Percentiles rank a stretch among this genome's conserved stretches.
These are phyloP conservation scores for Venturia canescens DNA, from an alignment of 1,140 invertebrate species.

Conservation along the genomic window DNA sequence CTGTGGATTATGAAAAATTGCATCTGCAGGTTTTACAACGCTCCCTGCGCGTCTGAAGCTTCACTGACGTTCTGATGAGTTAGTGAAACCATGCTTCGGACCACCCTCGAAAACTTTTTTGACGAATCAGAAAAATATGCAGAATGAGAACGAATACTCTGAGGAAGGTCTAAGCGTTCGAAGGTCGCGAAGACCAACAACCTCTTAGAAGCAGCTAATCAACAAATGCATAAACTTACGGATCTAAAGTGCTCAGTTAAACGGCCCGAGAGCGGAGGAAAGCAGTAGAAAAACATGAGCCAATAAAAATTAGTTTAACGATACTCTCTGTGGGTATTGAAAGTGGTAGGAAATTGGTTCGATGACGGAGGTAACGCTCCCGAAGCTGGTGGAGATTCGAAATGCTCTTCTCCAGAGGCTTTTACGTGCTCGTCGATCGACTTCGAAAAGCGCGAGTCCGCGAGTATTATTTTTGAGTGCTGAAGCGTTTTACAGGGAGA, in stretches of 20 bases:
- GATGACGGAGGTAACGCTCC: neutral
- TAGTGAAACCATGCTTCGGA: constrained; percentile 8
- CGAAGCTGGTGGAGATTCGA: constrained; percentile 52
- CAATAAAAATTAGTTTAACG: neutral
- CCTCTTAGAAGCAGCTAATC: constrained; percentile 45
- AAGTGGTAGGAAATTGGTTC: constrained; percentile 39
- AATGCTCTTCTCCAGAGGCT: constrained; percentile 42
- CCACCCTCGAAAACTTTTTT: no score
- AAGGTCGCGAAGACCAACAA: no score
- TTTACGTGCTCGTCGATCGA: neutral
- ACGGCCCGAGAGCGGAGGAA: neutral
- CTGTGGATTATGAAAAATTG: constrained; percentile 4
- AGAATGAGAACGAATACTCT: neutral
- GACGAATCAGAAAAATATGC: no score
- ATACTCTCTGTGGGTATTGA: constrained; percentile 31
- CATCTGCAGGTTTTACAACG: neutral
- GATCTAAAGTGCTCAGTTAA: constrained; percentile 14
- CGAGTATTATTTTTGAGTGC: constrained; percentile 25
- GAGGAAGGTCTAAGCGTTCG: no score
- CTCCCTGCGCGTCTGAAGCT: neutral
- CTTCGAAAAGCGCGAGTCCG: neutral
- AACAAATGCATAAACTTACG: constrained; percentile 64
- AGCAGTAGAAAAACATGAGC: constrained; percentile 32
- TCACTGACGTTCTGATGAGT: neutral
- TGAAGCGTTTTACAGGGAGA: constrained; percentile 34